phyloP scores from a whole-genome alignment of 2,888 invertebrate genomes.

The Cantharis lateralis region DNA sequence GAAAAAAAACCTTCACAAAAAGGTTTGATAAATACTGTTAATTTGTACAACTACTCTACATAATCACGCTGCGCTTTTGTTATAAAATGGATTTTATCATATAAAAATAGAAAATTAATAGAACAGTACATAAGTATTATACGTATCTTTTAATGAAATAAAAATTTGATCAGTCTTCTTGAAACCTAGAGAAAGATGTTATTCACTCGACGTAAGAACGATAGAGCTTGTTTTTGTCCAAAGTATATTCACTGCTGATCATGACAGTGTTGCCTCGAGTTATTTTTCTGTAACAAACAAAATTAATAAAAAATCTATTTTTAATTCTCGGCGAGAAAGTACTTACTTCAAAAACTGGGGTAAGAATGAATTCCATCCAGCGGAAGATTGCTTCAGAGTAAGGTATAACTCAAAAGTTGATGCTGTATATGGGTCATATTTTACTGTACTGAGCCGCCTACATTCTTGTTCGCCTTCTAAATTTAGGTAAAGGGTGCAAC shows the following conservation, averaged over 20 bases:
- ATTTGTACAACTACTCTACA: conserved; percentile 27
- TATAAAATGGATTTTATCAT: conserved; percentile 20
- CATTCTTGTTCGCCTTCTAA: conserved; percentile 74
- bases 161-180: conserved; percentile 19
- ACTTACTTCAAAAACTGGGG: conserved; percentile 90
- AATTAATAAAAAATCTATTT: no score
- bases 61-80: conserved; percentile 38
- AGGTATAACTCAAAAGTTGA: conserved; percentile 90
- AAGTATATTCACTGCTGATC: conserved; percentile 84
- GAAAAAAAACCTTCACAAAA: conserved; percentile 12
- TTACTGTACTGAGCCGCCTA: conserved; percentile 79
- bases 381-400: conserved; percentile 83
- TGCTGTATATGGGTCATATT: conserved; percentile 84
- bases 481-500: conserved; percentile 82
- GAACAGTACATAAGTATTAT: conserved; percentile 17
- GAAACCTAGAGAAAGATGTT: conserved; percentile 1
- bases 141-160: not conserved
- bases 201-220: conserved; percentile 52
- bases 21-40: conserved; percentile 28
- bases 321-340: conserved; percentile 38
- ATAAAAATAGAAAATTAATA: conserved; percentile 32
- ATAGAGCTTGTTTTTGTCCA: conserved; percentile 90
- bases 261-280: conserved; percentile 84
- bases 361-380: conserved; percentile 84
- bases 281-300: conserved; percentile 68